These are phyloP conservation scores for Galago senegalensis DNA, from an alignment of 2,797 vertebrate genomes.

Conservation along the genomic window DNA sequence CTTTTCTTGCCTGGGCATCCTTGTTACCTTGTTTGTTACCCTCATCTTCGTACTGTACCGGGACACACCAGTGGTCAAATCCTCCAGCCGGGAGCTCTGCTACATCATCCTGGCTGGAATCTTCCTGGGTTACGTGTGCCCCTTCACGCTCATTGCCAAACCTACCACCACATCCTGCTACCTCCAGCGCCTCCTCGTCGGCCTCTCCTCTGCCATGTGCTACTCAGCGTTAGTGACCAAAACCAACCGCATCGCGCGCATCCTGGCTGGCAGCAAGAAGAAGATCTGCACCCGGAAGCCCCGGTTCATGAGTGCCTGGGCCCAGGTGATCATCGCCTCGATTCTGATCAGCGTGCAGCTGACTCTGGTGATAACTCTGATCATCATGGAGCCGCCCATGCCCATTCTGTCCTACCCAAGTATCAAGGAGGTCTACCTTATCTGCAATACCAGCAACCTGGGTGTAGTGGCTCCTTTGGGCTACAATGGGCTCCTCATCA, in stretches of 20 bases:
- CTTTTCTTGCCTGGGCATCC: slow-evolving; percentile 98
- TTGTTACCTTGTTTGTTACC: slow-evolving; percentile 98
- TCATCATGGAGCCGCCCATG: slow-evolving; percentile 97
- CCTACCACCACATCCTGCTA: slow-evolving; percentile 97
- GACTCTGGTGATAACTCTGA: slow-evolving; percentile 95
- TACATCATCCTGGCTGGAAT: slow-evolving; percentile 98
- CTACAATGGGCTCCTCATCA: slow-evolving; percentile 98
- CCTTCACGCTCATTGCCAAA: slow-evolving; percentile 97
- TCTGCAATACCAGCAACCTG: slow-evolving; percentile 99
- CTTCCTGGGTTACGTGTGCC: slow-evolving; percentile 98
- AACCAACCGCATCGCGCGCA: slow-evolving; percentile 99
- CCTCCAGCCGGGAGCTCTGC: slow-evolving; percentile 98
- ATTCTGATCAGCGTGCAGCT: slow-evolving; percentile 97
- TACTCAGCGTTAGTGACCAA: slow-evolving; percentile 99
- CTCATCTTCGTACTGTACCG: slow-evolving; percentile 99
- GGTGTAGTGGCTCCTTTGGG: slow-evolving; percentile 98
- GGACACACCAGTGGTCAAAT: slow-evolving; percentile 99
- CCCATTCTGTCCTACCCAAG: slow-evolving; percentile 98
- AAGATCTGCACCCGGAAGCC: slow-evolving; percentile 99
- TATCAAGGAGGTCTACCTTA: slow-evolving; percentile 98
- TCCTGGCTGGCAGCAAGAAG: slow-evolving; percentile 99
- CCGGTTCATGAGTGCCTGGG: slow-evolving; percentile 99
- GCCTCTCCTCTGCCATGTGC: slow-evolving; percentile 98
- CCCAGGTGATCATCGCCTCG: slow-evolving; percentile 97
- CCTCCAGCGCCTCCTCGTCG: slow-evolving; percentile 97